Evolutionary conservation across 2,797 vertebrate species (phyloP), one percentile per base, ranked within the genome.

Genomic region (Micromesistius poutassou): DNA sequence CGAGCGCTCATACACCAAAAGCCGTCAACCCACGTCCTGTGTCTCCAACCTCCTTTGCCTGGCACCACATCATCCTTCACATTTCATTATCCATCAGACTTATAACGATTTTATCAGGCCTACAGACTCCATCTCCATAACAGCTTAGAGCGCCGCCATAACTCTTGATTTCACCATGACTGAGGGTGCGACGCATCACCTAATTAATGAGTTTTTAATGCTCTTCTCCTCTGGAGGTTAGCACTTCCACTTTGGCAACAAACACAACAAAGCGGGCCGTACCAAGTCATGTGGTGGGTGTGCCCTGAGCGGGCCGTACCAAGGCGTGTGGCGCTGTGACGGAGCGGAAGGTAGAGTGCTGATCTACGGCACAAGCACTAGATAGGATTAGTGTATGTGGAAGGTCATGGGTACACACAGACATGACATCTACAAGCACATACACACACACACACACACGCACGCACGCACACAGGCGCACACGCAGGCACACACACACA

Each of bases 191-290:
- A 86, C 74, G 87, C 89, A 81, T 80, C 83, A 83, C 83, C 85
- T 93, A 91, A 91, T 93, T 94, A 92, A 93, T 93, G 92, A 90
- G 83, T 93, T 93, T 93, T 94, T 93, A 93, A 94, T 93, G 92
- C 88, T 88, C 86, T 84, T 91, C 88, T 91, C 91, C 91, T 90
- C 90, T 85, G 79, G 90, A 91, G 91, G 89, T 90, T 88, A 90
- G 86, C 87, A 88, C 84, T 88, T 90, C 89, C 89, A 91, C 91
- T 91, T 83, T 87, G 85, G 87, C 85, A 31, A 86, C 88, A 89
- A 91, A 91, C 86, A 86, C 87, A 81, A 79, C 86, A 82, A 76
- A 85, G 78, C 81, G 74, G 42, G 85, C 76, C 86, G 83, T 82
- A 35, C 33, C 33, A 35, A 35, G 33, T 35, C 33, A 35, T 35